These are phyloP conservation scores for Fragum fragum DNA, from an alignment of 2,888 invertebrate species.

Conservation along the genomic window DNA sequence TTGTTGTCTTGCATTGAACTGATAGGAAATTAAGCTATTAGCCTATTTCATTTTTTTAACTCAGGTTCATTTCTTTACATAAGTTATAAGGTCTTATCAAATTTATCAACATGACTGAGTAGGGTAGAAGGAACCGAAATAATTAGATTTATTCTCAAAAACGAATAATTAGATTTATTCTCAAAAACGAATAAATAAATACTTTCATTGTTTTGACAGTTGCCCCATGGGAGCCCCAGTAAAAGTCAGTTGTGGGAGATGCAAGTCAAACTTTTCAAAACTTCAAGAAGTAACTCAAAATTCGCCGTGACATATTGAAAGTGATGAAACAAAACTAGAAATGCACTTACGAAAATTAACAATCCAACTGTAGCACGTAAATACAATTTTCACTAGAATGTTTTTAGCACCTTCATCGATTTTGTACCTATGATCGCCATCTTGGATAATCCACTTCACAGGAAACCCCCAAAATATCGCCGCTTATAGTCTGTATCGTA, in stretches of 20 bases:
- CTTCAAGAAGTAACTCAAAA: not conserved
- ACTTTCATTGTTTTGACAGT: constrained; percentile 12
- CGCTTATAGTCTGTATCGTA: constrained; percentile 34
- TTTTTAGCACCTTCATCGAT: constrained; percentile 47
- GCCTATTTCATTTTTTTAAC: no score
- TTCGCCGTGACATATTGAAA: not conserved
- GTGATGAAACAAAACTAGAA: not conserved
- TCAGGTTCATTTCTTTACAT: no score
- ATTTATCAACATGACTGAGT: no score
- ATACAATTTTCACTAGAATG: constrained; percentile 25
- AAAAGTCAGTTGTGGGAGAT: constrained; percentile 17
- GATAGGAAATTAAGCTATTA: no score
- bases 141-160: not conserved
- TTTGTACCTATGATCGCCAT: constrained; percentile 60
- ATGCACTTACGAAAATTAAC: constrained; percentile 3
- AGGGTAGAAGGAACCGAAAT: no score
- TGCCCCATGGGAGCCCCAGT: constrained; percentile 21
- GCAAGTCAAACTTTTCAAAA: constrained; percentile 26
- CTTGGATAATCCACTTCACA: constrained; percentile 57
- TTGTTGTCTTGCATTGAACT: no score
- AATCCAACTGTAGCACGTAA: not conserved
- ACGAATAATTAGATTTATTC: not conserved
- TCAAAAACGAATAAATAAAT: not conserved
- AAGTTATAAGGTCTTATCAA: no score
- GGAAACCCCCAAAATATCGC: constrained; percentile 32